Evolutionary conservation across 2,888 invertebrate genomes (phyloP).

Genomic region (Ochropacha duplaris): DNA sequence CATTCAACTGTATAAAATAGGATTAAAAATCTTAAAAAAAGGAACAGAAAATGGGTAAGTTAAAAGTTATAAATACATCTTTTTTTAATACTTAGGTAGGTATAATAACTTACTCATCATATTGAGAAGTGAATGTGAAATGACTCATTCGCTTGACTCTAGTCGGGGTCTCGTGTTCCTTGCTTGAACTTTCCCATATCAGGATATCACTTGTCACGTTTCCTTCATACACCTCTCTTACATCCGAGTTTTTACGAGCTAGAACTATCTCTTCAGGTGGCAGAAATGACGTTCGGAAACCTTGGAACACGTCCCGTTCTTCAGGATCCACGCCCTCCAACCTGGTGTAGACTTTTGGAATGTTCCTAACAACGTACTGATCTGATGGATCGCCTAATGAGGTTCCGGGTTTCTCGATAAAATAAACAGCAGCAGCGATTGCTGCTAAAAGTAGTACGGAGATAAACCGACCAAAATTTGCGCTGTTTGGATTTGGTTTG

Average conservation of each 20-base stretch:
- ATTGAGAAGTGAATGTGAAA: constrained; percentile 51
- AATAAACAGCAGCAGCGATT: constrained; percentile 47
- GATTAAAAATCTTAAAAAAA: too few relatives aligned
- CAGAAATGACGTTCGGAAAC: constrained; percentile 85
- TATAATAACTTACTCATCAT: constrained; percentile 56
- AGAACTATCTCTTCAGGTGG: constrained; percentile 79
- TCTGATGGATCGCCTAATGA: constrained; percentile 63
- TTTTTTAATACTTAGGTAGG: neutral
- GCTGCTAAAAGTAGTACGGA: constrained; percentile 40
- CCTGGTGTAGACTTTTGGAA: constrained; percentile 63
- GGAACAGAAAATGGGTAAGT: neutral
- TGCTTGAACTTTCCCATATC: constrained; percentile 49
- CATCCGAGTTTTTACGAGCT: constrained; percentile 44
- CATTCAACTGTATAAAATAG: neutral
- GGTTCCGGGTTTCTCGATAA: constrained; percentile 45
- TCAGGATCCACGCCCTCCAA: constrained; percentile 75
- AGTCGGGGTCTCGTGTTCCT: constrained; percentile 35
- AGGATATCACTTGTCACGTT: constrained; percentile 59
- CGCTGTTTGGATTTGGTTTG: constrained; percentile 53
- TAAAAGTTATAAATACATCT: neutral
- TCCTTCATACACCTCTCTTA: constrained; percentile 43
- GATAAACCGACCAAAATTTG: constrained; percentile 55
- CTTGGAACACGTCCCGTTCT: constrained; percentile 83
- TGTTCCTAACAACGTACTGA: constrained; percentile 58
- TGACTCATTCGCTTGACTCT: constrained; percentile 67